Evolutionary conservation across 2,888 invertebrate species (phyloP), one percentile per base, ranked within the genome.

Genomic region (Argyra leucocephala): DNA sequence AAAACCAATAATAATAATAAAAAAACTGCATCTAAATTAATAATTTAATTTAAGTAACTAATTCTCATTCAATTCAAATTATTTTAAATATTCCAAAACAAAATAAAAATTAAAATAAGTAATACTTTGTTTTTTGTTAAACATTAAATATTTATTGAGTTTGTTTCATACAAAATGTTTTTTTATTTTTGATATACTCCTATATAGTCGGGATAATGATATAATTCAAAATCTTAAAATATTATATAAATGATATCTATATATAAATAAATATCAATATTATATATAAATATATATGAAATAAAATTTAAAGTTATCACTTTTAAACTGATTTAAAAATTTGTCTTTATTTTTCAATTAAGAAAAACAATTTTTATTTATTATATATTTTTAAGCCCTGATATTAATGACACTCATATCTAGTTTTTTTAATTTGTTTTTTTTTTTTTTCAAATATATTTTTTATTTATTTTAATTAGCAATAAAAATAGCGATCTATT

Each of bases 1-100:
- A 64, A 63, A 70, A 70, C 37, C 69, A 68, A 61, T 64, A 63
- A 61, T 24, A 21, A 2, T 6, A 62, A 57, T 48, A 18, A 6
- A 63, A 63, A 48, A 57, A 22, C 24, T 61, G 15, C n/a, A n/a
- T 48, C 18, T 18, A 31, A 31, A 31, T 31, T 48, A n/a, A 37
- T 5, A 31, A 31, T 31, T 31, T 31, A 31, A 31, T 31, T 10
- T n/a, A 31, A 31, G 10, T 31, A 31, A 31, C 10, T 5, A 7
- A 10, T 31, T 5, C 31, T 31, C n/a, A n/a, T n/a, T n/a, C n/a
- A n/a, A n/a, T n/a, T n/a, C n/a, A n/a, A n/a, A n/a, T n/a, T n/a
- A n/a, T 31, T 31, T 31, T 31, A 7, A 5, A 31, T 31, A 37
- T 37, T 37, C 37, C 12, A 37, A 37, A 37, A 12, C 7, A 37